A percentile compares a stretch with the other conserved stretches of the same genome.
phyloP scores from a whole-genome alignment of 1,140 invertebrate genomes.

The Cyrtorhinus lividipennis region DNA sequence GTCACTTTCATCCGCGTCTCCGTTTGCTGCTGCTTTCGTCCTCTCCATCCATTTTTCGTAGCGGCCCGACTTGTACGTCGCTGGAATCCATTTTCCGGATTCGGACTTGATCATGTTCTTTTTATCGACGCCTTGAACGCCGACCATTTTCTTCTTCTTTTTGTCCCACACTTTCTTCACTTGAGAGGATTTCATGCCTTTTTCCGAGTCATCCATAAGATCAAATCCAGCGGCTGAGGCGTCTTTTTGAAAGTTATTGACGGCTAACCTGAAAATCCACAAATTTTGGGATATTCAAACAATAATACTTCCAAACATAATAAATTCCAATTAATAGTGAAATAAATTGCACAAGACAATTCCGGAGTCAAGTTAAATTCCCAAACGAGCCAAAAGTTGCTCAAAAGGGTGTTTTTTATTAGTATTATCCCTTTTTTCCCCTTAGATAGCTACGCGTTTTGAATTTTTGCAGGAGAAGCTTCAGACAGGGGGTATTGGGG shows the following conservation, averaged over 20 bases:
- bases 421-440: no score
- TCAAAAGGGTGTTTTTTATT: no score
- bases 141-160: conserved; percentile 85
- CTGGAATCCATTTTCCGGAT: conserved; percentile 83
- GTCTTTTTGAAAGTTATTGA: conserved; percentile 57
- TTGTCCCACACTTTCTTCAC: conserved; percentile 64
- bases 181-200: conserved; percentile 37
- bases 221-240: conserved; percentile 61
- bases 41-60: conserved; percentile 80
- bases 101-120: conserved; percentile 75
- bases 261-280: conserved; percentile 42
- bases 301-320: no score
- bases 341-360: no score
- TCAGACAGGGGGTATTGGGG: no score
- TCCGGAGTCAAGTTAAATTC: no score
- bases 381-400: no score
- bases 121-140: conserved; percentile 39
- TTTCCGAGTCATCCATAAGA: conserved; percentile 58
- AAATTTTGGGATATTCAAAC: no score
- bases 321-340: no score
- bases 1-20: conserved; percentile 42
- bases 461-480: no score
- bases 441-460: no score
- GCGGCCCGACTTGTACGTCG: conserved; percentile 79
- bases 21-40: conserved; percentile 48